Percentiles rank a stretch among this genome's conserved stretches.
Evolutionary conservation across 2,797 vertebrate genomes (phyloP).

Genomic region (Lithobates pipiens): DNA sequence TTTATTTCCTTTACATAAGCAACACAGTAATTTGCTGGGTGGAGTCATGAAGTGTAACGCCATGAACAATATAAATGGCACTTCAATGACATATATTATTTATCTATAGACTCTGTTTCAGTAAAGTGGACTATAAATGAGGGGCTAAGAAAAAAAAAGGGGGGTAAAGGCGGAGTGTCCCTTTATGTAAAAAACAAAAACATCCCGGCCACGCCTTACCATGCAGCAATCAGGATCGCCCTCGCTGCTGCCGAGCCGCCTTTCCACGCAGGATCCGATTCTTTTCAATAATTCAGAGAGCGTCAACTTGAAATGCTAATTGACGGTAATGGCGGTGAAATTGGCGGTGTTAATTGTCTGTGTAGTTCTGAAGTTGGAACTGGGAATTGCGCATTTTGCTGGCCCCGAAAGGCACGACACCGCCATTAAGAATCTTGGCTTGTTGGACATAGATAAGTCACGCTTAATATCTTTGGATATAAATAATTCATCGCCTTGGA

Average conservation of each 20-base stretch:
- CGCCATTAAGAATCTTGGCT: slow-evolving; percentile 34
- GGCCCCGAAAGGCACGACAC: neutral
- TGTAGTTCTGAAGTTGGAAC: neutral
- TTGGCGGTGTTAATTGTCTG: slow-evolving; percentile 37
- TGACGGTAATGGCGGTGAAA: slow-evolving; percentile 28
- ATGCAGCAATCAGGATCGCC: neutral
- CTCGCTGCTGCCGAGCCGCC: neutral
- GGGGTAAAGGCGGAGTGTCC: neutral
- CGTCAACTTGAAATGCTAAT: slow-evolving; percentile 46
- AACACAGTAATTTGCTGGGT: no score
- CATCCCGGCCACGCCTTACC: neutral
- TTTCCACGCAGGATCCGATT: slow-evolving; percentile 12
- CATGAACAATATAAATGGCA: no score
- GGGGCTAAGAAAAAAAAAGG: neutral
- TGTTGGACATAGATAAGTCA: slow-evolving; percentile 40
- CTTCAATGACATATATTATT: neutral
- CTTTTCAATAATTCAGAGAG: slow-evolving; percentile 50
- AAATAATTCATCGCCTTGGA: slow-evolving; percentile 23
- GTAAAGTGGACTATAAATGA: neutral
- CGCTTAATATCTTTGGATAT: slow-evolving; percentile 32
- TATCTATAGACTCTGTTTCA: no score
- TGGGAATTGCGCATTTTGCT: slow-evolving; percentile 12
- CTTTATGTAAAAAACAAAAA: neutral
- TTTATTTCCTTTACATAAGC: no score
- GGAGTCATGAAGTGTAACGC: no score